Evolutionary conservation across 2,888 invertebrate genomes (phyloP).

Genomic region (Lepidocyrtoides sp.): DNA sequence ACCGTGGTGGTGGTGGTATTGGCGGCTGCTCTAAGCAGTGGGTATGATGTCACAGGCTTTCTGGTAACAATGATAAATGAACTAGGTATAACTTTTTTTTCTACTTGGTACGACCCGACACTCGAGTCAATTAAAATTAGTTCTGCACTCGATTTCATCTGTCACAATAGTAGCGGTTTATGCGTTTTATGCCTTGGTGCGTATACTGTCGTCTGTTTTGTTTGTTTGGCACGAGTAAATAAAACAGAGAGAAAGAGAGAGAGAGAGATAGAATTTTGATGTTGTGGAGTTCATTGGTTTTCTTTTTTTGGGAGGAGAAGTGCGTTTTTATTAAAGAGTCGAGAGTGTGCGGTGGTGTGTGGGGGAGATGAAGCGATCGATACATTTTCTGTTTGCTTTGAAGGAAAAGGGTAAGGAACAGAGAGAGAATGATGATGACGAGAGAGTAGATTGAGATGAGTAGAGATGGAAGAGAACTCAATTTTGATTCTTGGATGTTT

Average conservation of each 20-base stretch:
- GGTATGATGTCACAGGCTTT: background rate
- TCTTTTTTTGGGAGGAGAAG: background rate
- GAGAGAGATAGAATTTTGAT: background rate
- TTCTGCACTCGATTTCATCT: conserved; percentile 80
- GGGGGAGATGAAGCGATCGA: conserved; percentile 35
- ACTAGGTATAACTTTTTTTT: background rate
- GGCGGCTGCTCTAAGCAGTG: background rate
- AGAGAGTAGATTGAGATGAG: background rate
- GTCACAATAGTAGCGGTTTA: conserved; percentile 68
- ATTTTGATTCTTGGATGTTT: conserved; percentile 47
- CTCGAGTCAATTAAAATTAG: conserved; percentile 80
- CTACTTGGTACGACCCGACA: conserved; percentile 29
- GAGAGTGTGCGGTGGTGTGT: background rate
- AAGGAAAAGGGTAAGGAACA: conserved; percentile 39
- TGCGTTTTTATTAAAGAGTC: conserved; percentile 8
- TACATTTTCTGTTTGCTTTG: background rate
- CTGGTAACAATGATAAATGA: conserved; percentile 12
- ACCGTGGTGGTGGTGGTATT: background rate
- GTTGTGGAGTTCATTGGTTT: background rate
- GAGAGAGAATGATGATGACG: background rate
- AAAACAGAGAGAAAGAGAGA: conserved; percentile 7
- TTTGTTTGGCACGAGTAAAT: conserved; percentile 25
- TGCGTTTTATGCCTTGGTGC: background rate
- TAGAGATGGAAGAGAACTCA: conserved; percentile 20
- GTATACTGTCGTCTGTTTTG: conserved; percentile 37